phyloP scores from a whole-genome alignment of 2,113 vertebrate species.

The Prionailurus viverrinus region DNA sequence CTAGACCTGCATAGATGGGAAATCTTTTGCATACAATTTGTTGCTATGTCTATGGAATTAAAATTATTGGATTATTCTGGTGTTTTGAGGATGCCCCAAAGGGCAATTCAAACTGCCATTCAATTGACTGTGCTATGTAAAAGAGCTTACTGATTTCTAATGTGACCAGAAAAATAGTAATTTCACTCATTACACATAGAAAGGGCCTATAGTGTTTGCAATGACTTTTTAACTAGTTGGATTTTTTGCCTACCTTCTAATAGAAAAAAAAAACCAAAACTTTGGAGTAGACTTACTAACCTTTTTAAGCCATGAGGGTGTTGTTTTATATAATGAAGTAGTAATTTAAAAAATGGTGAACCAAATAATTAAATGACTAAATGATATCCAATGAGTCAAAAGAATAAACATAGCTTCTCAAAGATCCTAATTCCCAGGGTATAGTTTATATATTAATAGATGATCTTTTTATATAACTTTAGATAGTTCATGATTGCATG shows the following conservation, averaged over 20 bases:
- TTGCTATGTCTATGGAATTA: not conserved
- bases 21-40: not conserved
- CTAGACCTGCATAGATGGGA: not conserved
- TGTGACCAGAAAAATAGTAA: not conserved
- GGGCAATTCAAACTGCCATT: not conserved
- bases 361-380: slow-evolving; percentile 57
- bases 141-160: not conserved
- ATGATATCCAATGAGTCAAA: not conserved
- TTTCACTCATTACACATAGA: not conserved
- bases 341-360: slow-evolving; percentile 59
- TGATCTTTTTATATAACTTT: not conserved
- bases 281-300: not conserved
- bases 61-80: not conserved
- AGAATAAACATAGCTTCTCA: slow-evolving; percentile 24
- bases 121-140: not conserved
- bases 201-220: not conserved
- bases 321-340: slow-evolving; percentile 40
- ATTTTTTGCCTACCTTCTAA: not conserved
- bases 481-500: not conserved
- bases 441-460: not conserved
- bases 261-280: not conserved
- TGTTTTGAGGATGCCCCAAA: not conserved
- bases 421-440: not conserved
- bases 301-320: not conserved
- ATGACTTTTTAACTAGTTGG: not conserved